Conservation (phyloP, 2,797 vertebrate species). For the Mormyrus proboscirostris region DNA sequence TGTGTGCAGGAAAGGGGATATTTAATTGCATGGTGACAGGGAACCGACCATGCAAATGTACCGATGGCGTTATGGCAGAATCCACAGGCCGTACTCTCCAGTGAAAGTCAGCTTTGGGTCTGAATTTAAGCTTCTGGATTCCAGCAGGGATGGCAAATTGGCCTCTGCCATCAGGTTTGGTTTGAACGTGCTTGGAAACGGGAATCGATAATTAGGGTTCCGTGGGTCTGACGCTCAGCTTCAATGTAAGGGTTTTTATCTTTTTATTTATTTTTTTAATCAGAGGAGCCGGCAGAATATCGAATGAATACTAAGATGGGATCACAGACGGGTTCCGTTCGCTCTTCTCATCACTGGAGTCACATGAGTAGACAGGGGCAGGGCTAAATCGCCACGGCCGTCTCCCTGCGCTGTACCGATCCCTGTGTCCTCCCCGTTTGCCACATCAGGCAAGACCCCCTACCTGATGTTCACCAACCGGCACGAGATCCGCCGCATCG, state of each 20-base stretch:
- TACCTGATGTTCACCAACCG: constrained; percentile 94
- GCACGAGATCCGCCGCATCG: constrained; percentile 88
- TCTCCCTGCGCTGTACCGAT: neutral
- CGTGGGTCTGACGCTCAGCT: neutral
- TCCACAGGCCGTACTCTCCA: neutral
- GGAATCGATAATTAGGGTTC: neutral
- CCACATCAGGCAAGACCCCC: constrained; percentile 73
- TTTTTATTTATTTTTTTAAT: neutral
- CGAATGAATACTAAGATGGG: neutral
- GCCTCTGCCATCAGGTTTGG: neutral
- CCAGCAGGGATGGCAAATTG: neutral
- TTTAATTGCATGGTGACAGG: neutral
- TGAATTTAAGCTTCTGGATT: neutral
- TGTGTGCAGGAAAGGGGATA: neutral
- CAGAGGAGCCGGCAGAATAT: neutral
- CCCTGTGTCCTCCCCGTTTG: neutral
- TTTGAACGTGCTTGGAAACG: neutral
- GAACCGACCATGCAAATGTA: neutral
- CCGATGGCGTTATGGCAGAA: neutral
- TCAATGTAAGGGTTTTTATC: neutral
- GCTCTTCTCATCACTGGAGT: neutral
- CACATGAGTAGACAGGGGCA: neutral
- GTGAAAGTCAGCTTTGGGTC: neutral
- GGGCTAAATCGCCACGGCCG: neutral
- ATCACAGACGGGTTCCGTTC: neutral